Evolutionary conservation across 2,113 vertebrate genomes (phyloP).

Genomic region (Rutilus rutilus): DNA sequence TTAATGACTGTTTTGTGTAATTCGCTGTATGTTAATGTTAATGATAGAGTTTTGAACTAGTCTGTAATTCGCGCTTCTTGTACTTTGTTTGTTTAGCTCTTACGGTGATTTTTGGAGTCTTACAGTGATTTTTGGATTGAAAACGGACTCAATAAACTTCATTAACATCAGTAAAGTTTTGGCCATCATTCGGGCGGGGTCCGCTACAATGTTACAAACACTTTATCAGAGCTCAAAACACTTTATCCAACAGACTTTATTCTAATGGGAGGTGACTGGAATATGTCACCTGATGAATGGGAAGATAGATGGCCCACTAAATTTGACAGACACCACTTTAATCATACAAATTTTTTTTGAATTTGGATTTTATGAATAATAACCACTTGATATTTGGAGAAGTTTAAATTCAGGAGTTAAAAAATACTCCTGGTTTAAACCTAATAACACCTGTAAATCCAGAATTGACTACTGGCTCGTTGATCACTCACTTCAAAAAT

Average conservation of each 20-base stretch:
- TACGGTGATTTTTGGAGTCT: too few species aligned
- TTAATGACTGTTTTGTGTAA: too few species aligned
- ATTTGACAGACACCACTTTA: background rate
- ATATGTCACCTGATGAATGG: conserved; percentile 42
- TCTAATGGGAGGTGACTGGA: conserved; percentile 38
- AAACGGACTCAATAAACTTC: too few species aligned
- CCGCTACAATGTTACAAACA: background rate
- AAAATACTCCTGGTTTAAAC: conserved; percentile 29
- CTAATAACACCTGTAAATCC: conserved; percentile 12
- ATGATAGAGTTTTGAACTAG: too few species aligned
- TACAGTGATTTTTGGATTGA: too few species aligned
- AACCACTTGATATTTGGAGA: conserved; percentile 14
- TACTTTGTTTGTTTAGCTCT: too few species aligned
- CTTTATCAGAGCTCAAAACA: conserved; percentile 9
- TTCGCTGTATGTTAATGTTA: too few species aligned
- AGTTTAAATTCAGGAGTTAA: conserved; percentile 3
- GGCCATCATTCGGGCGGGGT: too few species aligned
- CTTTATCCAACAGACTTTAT: conserved; percentile 27
- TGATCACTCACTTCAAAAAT: background rate
- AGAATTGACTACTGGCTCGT: conserved; percentile 33
- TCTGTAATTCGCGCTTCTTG: too few species aligned
- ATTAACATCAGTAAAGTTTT: too few species aligned
- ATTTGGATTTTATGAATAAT: background rate
- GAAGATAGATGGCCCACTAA: conserved; percentile 20
- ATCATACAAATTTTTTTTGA: too few species aligned